Percentiles rank a stretch among this genome's conserved stretches.
These are phyloP conservation scores for Deilephila elpenor DNA, from an alignment of 2,888 invertebrate genomes.

Conservation along the genomic window DNA sequence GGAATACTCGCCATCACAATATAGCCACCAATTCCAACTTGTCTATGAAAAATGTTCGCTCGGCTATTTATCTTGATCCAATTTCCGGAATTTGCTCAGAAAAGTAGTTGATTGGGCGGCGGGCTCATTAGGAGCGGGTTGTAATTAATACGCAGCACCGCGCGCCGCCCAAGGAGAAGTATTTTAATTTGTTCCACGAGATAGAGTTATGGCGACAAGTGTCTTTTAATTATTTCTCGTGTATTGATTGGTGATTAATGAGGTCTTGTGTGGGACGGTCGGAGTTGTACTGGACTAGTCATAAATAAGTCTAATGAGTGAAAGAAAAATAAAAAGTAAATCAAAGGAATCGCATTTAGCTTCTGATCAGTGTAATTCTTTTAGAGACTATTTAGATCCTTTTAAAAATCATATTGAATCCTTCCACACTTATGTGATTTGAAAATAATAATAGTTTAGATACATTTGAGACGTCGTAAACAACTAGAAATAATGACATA, in stretches of 20 bases:
- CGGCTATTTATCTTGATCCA: slow-evolving; percentile 52
- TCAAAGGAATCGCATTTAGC: no score
- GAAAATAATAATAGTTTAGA: no score
- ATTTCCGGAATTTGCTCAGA: slow-evolving; percentile 49
- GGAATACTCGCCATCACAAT: no score
- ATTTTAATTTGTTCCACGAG: background rate
- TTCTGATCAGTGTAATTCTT: no score
- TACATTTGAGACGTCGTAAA: no score
- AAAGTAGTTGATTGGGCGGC: slow-evolving; percentile 40
- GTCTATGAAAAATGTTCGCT: slow-evolving; percentile 30
- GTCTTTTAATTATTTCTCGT: background rate
- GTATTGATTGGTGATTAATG: background rate
- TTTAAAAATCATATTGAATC: no score
- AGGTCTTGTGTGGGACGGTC: background rate
- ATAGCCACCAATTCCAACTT: slow-evolving; percentile 34
- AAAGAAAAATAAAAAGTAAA: no score
- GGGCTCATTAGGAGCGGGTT: slow-evolving; percentile 52
- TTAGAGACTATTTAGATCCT: no score
- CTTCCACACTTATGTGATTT: no score
- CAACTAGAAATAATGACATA: no score
- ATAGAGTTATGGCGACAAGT: slow-evolving; percentile 4
- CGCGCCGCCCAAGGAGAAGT: background rate
- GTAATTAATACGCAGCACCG: slow-evolving; percentile 49
- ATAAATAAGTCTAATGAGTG: no score
- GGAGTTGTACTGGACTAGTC: background rate